These are phyloP conservation scores for Paracentrotus lividus DNA, from an alignment of 53 echinoderm and acorn worm species.

Conservation along the genomic window DNA sequence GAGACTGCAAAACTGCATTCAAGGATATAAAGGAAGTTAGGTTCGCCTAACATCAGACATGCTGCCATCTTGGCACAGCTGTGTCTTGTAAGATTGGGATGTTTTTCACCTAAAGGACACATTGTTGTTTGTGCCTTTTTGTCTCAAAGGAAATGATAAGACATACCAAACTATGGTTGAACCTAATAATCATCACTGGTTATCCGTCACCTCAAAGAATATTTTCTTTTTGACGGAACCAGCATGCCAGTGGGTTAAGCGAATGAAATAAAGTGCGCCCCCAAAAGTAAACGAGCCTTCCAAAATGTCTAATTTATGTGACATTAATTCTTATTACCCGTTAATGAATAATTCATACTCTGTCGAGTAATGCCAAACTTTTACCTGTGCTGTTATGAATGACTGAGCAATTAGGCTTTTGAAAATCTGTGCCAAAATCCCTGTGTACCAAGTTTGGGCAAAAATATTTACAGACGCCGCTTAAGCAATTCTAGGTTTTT, in stretches of 20 bases:
- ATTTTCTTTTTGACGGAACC: neutral
- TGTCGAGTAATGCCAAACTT: too few species aligned
- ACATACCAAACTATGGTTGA: slow-evolving; percentile 3
- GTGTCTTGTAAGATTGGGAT: slow-evolving; percentile 23
- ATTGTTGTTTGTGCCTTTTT: neutral
- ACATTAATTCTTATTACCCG: too few species aligned
- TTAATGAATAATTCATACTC: too few species aligned
- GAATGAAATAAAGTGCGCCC: too few species aligned
- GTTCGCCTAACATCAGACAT: neutral
- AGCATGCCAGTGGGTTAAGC: neutral
- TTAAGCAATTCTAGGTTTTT: neutral
- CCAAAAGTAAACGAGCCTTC: too few species aligned
- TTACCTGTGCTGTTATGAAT: too few species aligned
- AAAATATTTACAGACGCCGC: too few species aligned
- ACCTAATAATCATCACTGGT: neutral
- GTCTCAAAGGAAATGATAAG: neutral
- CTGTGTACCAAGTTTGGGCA: too few species aligned
- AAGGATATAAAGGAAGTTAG: neutral
- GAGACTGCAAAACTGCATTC: neutral
- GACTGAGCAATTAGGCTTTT: too few species aligned
- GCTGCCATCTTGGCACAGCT: neutral
- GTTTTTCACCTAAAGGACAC: slow-evolving; percentile 24
- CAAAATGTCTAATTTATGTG: too few species aligned
- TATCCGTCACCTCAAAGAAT: slow-evolving; percentile 10
- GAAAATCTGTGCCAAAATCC: too few species aligned